Evolutionary conservation across 2,797 vertebrate genomes (phyloP), one percentile per base, ranked within the genome.

Genomic region (Moxostoma hubbsi): DNA sequence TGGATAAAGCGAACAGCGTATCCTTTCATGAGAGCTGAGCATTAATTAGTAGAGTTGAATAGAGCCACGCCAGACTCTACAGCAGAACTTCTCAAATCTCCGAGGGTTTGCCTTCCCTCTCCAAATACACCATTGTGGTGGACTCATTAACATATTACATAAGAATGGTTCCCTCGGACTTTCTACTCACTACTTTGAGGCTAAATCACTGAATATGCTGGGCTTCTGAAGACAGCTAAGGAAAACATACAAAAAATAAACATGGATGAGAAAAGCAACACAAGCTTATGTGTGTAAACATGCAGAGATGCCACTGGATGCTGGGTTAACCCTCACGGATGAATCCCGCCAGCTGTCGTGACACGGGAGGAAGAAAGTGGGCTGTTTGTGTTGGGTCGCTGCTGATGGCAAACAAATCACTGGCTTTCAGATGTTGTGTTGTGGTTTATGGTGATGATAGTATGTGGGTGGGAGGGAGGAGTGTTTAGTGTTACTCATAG

Each of bases 341-440:
- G 77, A 81, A 82, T 74, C 76, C 80, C 69, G 81, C 81, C 89
- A 90, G 84, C 88, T 89, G 89, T 83, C 82, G 85, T 85, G 84
- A 18, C 50, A 5, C 66, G 82, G 84, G 88, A 84, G 57, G 66
- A 1, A 74, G 16, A 24, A 75, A 87, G 83, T 87, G 88, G 86
- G 87, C 82, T 53, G 51, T 12, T 12, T 9, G 71, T 87, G 69
- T 77, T 81, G 79, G 75, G 76, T 77, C 67, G 85, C 84, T 63
- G 81, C 75, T 55, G 72, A 53, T 63, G 84, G 84, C 54, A n/a
- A 86, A 87, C 74, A 77, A 79, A 86, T 84, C 55, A 82, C 89
- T 86, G 84, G 81, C 87, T 89, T 86, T 58, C 79, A 84, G 88
- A 82, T 69, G 71, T 13, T 47, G 18, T 24, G 16, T 49, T 1